A percentile compares a stretch with the other conserved stretches of the same genome.
Conservation (phyloP, 2,113 vertebrate species). For the Ovibos moschatus region DNA sequence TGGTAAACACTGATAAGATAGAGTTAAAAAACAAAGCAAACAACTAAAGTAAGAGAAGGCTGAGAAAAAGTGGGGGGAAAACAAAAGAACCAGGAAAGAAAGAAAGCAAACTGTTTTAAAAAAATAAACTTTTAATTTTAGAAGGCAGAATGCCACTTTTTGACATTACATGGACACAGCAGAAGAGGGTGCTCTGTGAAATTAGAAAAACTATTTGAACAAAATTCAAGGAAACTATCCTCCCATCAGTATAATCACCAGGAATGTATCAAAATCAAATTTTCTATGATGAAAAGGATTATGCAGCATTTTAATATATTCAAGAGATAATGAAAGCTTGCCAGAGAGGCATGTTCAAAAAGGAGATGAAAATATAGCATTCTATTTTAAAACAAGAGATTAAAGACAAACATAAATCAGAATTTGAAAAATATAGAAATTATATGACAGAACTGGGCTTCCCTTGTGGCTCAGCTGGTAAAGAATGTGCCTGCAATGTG, state of each 20-base stretch:
- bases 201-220: not conserved
- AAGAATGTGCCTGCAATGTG: not conserved
- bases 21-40: not conserved
- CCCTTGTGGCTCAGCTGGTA: not conserved
- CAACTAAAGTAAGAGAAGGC: not conserved
- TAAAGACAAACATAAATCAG: not conserved
- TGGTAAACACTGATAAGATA: not conserved
- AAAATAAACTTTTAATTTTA: not conserved
- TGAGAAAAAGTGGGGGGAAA: not conserved
- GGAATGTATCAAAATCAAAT: not conserved
- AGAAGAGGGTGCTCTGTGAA: not conserved
- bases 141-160: not conserved
- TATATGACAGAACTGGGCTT: not conserved
- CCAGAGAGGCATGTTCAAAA: not conserved
- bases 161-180: not conserved
- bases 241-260: not conserved
- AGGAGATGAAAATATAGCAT: not conserved
- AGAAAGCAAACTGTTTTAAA: not conserved
- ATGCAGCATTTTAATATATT: not conserved
- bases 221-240: not conserved
- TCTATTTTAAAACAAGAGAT: not conserved
- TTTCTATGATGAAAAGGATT: not conserved
- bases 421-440: constrained; percentile 11
- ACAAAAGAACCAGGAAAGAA: not conserved
- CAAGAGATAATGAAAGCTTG: not conserved